Evolutionary conservation across 2,888 invertebrate genomes (phyloP).

Genomic region (Hypomecis atomaria): DNA sequence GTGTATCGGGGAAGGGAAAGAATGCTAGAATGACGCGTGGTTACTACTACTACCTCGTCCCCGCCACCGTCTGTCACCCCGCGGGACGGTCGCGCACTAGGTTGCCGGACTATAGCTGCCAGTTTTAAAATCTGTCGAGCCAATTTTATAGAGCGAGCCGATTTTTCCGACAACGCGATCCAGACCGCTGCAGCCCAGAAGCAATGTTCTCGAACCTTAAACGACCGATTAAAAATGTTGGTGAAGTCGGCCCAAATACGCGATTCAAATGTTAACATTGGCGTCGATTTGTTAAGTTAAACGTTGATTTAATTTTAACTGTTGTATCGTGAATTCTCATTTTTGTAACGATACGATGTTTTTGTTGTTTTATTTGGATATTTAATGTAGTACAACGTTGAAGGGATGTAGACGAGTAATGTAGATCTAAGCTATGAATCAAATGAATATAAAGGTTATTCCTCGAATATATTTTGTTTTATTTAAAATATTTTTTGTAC

Average conservation of each 20-base stretch:
- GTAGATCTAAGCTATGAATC: slow-evolving; percentile 71
- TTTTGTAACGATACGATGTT: slow-evolving; percentile 31
- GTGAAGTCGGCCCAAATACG: slow-evolving; percentile 5
- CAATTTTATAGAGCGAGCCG: too few species aligned
- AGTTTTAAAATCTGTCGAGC: too few species aligned
- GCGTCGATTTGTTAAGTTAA: slow-evolving; percentile 23
- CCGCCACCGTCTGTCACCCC: too few species aligned
- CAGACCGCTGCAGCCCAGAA: too few species aligned
- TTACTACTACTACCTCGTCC: too few species aligned
- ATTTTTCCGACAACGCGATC: too few species aligned
- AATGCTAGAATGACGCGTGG: too few species aligned
- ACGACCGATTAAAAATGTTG: slow-evolving; percentile 6
- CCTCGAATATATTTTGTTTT: slow-evolving; percentile 58
- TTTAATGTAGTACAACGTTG: slow-evolving; percentile 50
- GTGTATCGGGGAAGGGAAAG: too few species aligned
- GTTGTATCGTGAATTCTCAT: slow-evolving; percentile 33
- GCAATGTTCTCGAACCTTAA: background rate
- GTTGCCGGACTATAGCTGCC: too few species aligned
- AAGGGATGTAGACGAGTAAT: slow-evolving; percentile 57
- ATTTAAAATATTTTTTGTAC: background rate
- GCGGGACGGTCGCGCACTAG: too few species aligned
- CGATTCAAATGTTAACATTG: slow-evolving; percentile 15
- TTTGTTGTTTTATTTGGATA: slow-evolving; percentile 49
- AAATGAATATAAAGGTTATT: slow-evolving; percentile 83
- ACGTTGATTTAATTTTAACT: slow-evolving; percentile 29